These are phyloP conservation scores for Sycophila texana DNA, from an alignment of 2,888 invertebrate species.

Conservation along the genomic window DNA sequence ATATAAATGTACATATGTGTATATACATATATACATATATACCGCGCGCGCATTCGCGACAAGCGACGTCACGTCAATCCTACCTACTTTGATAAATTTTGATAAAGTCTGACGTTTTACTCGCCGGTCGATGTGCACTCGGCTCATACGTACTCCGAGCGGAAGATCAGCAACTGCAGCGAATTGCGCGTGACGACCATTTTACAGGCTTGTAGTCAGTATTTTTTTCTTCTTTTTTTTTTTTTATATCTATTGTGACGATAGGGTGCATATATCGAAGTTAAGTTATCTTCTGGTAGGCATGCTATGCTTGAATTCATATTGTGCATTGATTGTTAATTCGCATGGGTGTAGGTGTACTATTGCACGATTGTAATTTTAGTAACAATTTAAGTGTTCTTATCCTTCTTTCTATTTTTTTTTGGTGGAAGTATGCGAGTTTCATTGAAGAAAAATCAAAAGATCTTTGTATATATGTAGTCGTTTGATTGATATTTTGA, in stretches of 20 bases:
- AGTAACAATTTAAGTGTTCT: background rate
- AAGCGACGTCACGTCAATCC: background rate
- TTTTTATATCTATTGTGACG: background rate
- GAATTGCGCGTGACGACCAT: no score
- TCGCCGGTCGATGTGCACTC: background rate
- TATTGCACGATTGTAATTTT: constrained; percentile 27
- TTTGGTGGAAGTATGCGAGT: background rate
- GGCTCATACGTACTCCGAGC: no score
- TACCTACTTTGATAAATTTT: constrained; percentile 23
- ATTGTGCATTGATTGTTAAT: constrained; percentile 23
- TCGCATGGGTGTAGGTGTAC: constrained; percentile 17
- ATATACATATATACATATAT: background rate
- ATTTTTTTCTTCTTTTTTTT: no score
- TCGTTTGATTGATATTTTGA: background rate
- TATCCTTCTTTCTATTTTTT: constrained; percentile 4
- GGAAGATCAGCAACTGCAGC: no score
- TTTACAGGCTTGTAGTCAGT: no score
- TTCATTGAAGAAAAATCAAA: background rate
- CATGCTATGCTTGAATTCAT: constrained; percentile 31
- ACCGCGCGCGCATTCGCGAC: background rate
- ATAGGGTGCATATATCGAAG: background rate
- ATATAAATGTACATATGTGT: background rate
- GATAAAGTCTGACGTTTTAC: constrained; percentile 32
- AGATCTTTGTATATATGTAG: background rate
- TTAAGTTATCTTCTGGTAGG: background rate